Conservation (phyloP, 2,113 vertebrate genomes). For the Dromaius novaehollandiae region DNA sequence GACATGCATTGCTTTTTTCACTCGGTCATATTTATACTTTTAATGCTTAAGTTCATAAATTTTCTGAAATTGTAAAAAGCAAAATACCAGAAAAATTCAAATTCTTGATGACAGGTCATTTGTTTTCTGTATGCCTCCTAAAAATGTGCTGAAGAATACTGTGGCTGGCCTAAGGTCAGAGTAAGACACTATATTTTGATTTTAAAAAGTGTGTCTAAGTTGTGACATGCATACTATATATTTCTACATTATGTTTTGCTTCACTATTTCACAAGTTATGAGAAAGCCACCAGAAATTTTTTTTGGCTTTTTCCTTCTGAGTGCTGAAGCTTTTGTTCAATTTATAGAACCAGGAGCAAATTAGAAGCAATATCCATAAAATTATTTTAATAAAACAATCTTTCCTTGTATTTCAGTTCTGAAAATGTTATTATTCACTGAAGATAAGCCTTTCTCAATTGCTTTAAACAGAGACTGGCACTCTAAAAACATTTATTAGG, state of each 20-base stretch:
- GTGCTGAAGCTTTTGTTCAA: background rate
- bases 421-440: background rate
- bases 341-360: background rate
- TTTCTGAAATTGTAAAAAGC: background rate
- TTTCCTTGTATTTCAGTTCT: background rate
- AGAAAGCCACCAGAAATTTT: background rate
- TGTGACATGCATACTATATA: background rate
- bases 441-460: background rate
- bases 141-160: background rate
- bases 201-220: background rate
- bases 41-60: background rate
- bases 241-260: background rate
- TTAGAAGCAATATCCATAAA: background rate
- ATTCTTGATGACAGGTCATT: background rate
- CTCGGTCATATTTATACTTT: background rate
- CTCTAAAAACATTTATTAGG: background rate
- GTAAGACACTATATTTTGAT: background rate
- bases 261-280: background rate
- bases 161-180: background rate
- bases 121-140: background rate
- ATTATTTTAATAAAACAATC: background rate
- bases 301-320: background rate
- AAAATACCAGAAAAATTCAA: background rate
- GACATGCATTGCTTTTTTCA: background rate
- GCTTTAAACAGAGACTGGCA: background rate